phyloP scores from a whole-genome alignment of 2,113 vertebrate genomes.

The Pedionomus torquatus region DNA sequence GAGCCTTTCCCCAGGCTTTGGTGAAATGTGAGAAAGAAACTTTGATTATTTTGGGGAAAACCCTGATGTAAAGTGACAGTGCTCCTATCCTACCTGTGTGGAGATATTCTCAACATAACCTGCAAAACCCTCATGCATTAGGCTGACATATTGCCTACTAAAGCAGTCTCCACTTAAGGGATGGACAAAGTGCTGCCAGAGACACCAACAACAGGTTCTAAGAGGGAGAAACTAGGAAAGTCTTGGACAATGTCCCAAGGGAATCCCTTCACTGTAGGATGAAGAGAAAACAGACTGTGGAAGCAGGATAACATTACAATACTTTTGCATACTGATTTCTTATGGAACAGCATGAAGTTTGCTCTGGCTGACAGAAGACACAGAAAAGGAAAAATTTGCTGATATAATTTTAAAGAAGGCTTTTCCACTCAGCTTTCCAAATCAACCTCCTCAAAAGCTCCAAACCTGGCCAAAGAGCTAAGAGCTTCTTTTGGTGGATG shows the following conservation, averaged over 20 bases:
- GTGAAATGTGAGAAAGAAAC: not conserved
- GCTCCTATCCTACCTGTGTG: not conserved
- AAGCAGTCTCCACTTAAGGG: not conserved
- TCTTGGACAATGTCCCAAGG: not conserved
- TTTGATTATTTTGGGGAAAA: not conserved
- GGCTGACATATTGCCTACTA: not conserved
- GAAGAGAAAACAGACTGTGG: not conserved
- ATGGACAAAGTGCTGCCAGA: not conserved
- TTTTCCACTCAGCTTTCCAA: conserved; percentile 44
- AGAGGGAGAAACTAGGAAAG: not conserved
- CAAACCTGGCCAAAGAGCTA: not conserved
- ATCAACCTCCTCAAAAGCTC: conserved; percentile 6
- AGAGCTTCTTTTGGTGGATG: not conserved
- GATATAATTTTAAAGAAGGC: not conserved
- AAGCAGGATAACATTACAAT: not conserved
- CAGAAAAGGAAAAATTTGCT: not conserved
- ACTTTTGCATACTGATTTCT: not conserved
- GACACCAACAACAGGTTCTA: not conserved
- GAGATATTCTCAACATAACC: not conserved
- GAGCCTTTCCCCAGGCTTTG: not conserved
- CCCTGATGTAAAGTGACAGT: not conserved
- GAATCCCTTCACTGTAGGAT: not conserved
- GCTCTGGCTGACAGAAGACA: not conserved
- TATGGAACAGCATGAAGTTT: not conserved
- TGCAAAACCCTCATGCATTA: not conserved